Base-by-base conservation (phyloP, 2,113 vertebrate species). In the Bubo bubo region DNA sequence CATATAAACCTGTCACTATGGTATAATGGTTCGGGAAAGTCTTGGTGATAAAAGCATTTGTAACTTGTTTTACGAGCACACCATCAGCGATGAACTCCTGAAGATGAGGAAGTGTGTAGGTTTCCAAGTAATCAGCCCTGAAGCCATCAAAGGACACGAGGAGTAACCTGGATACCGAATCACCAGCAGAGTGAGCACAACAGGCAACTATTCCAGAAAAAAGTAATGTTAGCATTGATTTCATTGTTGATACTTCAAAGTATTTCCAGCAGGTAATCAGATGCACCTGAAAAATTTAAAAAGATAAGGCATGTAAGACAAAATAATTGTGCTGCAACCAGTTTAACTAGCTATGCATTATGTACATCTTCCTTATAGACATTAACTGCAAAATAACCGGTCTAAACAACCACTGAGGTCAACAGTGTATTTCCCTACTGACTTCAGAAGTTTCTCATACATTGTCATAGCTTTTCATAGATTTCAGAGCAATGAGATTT, bases 1-100 rank as follows among this genome's bases (percentile, higher is more conserved):
- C 99, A 7, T 99, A 99, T 41, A 99, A 97, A 45, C 99, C 99
- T 1, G 99, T 99, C 80, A 99, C 99, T 86, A 99, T 98, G 89
- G 98, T 99, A 53, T 99, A 99, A 96, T 99, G 99, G 97, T 99
- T 99, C 56, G 99, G 99, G 95, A 99, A 99, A 2, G 99, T 99
- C 98, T 99, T 99, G 75, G 99, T 99, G 98, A 99, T 98, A 76
- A 99, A 99, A 91, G 98, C 95, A 41, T 99, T 99, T 15, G 79
- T 98, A 74, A 99, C 97, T 28, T 99, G 93, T 94, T 99, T 98
- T 47, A 99, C 99, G 66, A 99, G 97, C 58, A 99, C 98, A 10
- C 99, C 99, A 23, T 98, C 98, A 56, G 97, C 96, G 39, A 99
- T 98, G 96, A 99, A 99, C 73, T 94, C 98, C 95, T 98, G 98